Evolutionary conservation across 2,888 invertebrate genomes (phyloP), one percentile per base, ranked within the genome.

Genomic region (Sympetrum striolatum): DNA sequence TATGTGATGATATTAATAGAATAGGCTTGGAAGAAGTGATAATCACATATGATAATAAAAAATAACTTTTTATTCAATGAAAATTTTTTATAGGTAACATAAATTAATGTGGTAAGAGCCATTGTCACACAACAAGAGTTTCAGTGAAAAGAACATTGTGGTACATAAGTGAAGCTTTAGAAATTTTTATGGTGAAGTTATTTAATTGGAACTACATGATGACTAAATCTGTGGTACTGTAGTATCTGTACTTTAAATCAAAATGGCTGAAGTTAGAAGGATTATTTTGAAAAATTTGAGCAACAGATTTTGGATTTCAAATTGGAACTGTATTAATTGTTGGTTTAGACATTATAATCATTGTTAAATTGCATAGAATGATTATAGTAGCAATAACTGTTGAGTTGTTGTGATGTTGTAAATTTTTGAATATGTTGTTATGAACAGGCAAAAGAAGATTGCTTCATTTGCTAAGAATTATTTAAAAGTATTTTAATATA

Each of bases 11-110:
- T 37, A 86, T 86, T 86, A 64, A n/a, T 64, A 64, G 60, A 86
- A 39, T 86, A 86, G 86, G 86, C 86, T 64, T 86, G 86, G 60
- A 86, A 60, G 86, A 86, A 86, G 86, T 86, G 86, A 86, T 86
- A 86, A 86, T 86, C 86, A 58, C 86, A 64, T 86, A 86, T 60
- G 86, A 86, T 86, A 86, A 86, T 86, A 86, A 86, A 58, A 60
- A 37, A 86, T 86, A 86, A 86, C 58, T 86, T 86, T 86, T 60
- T 86, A 86, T 64, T 60, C 31, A 37, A 86, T n/a, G 4, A 64
- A 82, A 82, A 44, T 44, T 86, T 86, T 86, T 86, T 86, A 86
- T 86, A 86, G 86, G 86, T 58, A 86, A 82, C 31, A 31, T 60
- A 58, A 86, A 86, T 60, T 86, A 35, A 60, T 86, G 60, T 35